Conservation (phyloP, 2,888 invertebrate species). For the Zele albiditarsus region DNA sequence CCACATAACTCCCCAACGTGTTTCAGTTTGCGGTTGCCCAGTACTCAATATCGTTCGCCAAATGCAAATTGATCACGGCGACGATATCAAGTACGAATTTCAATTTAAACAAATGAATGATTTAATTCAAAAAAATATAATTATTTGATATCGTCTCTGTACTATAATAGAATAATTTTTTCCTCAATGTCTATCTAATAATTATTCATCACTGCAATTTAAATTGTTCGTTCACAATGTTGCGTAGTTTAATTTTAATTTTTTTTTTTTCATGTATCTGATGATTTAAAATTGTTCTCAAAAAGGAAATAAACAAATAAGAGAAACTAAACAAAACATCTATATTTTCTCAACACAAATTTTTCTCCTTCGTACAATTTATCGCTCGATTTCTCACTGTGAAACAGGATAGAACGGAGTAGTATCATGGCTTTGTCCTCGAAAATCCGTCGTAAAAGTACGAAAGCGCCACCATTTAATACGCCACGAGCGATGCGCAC, state of each 20-base stretch:
- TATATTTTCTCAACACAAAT: slow-evolving; percentile 17
- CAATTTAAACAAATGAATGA: too few species aligned
- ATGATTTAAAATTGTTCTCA: background rate
- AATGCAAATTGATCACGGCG: slow-evolving; percentile 27
- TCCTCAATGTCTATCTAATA: too few species aligned
- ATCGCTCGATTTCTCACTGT: slow-evolving; percentile 34
- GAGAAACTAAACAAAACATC: slow-evolving; percentile 6
- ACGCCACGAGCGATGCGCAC: slow-evolving; percentile 19
- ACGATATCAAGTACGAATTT: too few species aligned
- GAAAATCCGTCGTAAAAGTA: slow-evolving; percentile 48
- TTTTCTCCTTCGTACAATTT: slow-evolving; percentile 31
- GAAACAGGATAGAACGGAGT: slow-evolving; percentile 1
- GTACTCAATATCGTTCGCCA: slow-evolving; percentile 30
- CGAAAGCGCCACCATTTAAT: slow-evolving; percentile 32
- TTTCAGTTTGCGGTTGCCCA: slow-evolving; percentile 27
- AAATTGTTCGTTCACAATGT: background rate
- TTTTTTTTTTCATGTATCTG: background rate
- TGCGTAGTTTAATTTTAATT: background rate
- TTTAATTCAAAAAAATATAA: too few species aligned
- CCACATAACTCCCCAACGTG: background rate
- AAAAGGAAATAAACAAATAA: background rate
- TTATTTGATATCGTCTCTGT: too few species aligned
- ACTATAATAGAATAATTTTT: too few species aligned
- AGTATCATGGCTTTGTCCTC: slow-evolving; percentile 46
- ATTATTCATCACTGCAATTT: slow-evolving; percentile 29